Base-by-base conservation (phyloP, 2,113 vertebrate species). In the Trochalopteron elliotii region DNA sequence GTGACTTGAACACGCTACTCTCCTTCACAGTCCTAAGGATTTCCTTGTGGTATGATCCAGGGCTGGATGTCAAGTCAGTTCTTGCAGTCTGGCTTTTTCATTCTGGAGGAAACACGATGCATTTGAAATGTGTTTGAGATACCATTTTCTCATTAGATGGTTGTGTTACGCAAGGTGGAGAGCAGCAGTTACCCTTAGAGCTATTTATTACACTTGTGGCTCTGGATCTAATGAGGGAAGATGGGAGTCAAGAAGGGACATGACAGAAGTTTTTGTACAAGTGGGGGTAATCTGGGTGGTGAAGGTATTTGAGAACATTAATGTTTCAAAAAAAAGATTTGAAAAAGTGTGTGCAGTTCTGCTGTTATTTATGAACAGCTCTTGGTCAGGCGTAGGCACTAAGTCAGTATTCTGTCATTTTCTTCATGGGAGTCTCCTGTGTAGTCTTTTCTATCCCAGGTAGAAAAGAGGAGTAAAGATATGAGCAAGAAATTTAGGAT, bases 161-260 rank as follows among this genome's bases (percentile, higher is more conserved):
- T 96, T 93, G 79, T 33, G 64, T 96, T 96, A 96, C 67, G 86
- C 76, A 90, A 93, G 92, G 88, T 94, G 83, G 88, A 88, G 83
- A 64, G 79, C 22, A 92, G 92, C 93, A 89, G 93, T 96, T 96
- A 89, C 83, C 90, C 90, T 95, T 95, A 93, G 53, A 95, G 93
- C 92, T 94, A 96, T 96, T 96, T 93, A 94, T 86, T 87, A 68
- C 55, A 28, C 50, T 68, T 30, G 21, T 78, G 89, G 40, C 92
- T 94, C 44, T 44, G 93, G 71, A 56, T 89, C 69, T 94, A 81
- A 86, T 93, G 88, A 93, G 68, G 84, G 52, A 91, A 78, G 87
- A 77, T 83, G 52, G 55, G 56, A 96, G 82, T 96, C 95, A 96
- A 94, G 96, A 96, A 97, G 47, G 65, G 88, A 75, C 96, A 94